Evolutionary conservation across 2,888 invertebrate genomes (phyloP).

Genomic region (Argyresthia goedartella): DNA sequence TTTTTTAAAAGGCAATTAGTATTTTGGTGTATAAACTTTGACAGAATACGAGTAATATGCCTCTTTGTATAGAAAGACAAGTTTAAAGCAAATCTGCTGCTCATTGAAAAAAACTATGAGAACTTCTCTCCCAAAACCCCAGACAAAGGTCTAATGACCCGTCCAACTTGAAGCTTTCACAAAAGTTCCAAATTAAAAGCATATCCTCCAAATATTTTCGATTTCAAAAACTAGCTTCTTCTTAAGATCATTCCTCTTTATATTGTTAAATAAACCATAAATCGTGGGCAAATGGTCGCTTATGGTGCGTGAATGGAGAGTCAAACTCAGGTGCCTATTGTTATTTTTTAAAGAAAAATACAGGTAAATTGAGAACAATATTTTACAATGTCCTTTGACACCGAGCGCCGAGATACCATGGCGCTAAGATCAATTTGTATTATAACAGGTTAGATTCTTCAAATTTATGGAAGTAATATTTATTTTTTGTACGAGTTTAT

Average conservation of each 20-base stretch:
- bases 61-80: not conserved
- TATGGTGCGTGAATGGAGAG: constrained; percentile 43
- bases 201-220: constrained; percentile 22
- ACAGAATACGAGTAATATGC: no score
- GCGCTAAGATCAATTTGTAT: constrained; percentile 58
- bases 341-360: constrained; percentile 28
- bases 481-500: not conserved
- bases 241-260: constrained; percentile 40
- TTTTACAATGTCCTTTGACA: constrained; percentile 37
- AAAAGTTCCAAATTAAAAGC: constrained; percentile 35
- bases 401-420: constrained; percentile 39
- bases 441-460: constrained; percentile 37
- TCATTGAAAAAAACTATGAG: constrained; percentile 9
- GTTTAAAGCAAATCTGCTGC: no score
- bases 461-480: not conserved
- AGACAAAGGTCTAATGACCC: constrained; percentile 48
- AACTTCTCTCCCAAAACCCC: constrained; percentile 37
- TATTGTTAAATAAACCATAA: constrained; percentile 69
- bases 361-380: constrained; percentile 31
- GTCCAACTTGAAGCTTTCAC: constrained; percentile 25
- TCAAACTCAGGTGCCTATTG: constrained; percentile 27
- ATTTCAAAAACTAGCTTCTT: constrained; percentile 21
- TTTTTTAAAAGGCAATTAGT: no score
- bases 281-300: constrained; percentile 62
- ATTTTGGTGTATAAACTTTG: no score